phyloP scores from a whole-genome alignment of 2,797 vertebrate genomes.

The Pangasius krempfi region DNA sequence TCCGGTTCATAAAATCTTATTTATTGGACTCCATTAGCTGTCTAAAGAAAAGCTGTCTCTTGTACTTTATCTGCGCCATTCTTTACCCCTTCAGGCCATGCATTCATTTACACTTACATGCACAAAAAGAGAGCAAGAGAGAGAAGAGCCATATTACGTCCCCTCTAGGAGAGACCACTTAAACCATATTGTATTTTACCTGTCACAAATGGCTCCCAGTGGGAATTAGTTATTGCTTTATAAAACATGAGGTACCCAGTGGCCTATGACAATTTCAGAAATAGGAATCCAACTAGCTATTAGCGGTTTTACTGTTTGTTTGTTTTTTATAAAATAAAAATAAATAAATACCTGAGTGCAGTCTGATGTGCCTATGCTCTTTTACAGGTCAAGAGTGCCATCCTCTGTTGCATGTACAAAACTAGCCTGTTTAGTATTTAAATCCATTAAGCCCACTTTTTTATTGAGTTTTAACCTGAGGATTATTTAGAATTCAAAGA shows the following conservation, averaged over 20 bases:
- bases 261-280: background rate
- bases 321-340: no score
- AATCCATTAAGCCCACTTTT: background rate
- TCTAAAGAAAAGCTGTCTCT: background rate
- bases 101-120: background rate
- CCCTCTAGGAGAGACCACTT: background rate
- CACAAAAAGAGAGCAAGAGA: background rate
- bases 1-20: background rate
- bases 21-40: background rate
- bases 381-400: slow-evolving; percentile 19
- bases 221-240: background rate
- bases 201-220: background rate
- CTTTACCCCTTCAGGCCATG: background rate
- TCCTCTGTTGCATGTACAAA: slow-evolving; percentile 9
- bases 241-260: background rate
- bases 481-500: background rate
- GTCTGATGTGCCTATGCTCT: background rate
- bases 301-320: background rate
- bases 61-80: background rate
- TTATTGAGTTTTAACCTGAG: background rate
- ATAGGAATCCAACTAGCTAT: background rate
- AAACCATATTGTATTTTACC: background rate
- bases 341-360: background rate
- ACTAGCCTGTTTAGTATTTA: background rate
- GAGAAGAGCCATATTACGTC: background rate